Percentiles rank a stretch among this genome's conserved stretches.
These are phyloP conservation scores for Ailuropoda melanoleuca DNA, from an alignment of 2,113 vertebrate species.

Conservation along the genomic window DNA sequence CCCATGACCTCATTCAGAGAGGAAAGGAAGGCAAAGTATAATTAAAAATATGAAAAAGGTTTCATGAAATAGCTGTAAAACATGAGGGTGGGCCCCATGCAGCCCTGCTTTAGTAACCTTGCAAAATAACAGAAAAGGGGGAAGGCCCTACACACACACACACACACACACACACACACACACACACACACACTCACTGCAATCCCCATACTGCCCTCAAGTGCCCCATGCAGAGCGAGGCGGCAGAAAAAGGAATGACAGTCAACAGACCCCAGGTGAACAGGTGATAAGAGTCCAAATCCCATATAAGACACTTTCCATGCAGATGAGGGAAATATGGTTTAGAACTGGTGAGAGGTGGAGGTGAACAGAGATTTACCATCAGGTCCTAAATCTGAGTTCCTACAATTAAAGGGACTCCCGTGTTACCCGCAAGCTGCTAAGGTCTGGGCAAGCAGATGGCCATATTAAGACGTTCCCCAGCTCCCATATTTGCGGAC, in stretches of 20 bases:
- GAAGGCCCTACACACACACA: background rate
- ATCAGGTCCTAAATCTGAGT: background rate
- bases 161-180: no score
- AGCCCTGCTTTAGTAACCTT: background rate
- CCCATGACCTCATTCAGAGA: background rate
- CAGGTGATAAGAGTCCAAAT: background rate
- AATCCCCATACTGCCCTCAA: background rate
- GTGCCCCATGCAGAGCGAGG: background rate
- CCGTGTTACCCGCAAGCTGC: no score
- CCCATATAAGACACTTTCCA: no score
- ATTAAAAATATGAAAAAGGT: background rate
- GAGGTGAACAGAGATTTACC: background rate
- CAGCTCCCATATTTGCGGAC: background rate
- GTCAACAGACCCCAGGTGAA: no score
- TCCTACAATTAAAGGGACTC: background rate
- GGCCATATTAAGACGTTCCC: background rate
- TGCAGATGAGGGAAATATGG: fast-evolving
- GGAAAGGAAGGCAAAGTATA: background rate
- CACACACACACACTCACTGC: background rate
- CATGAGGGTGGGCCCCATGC: background rate
- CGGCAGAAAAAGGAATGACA: background rate
- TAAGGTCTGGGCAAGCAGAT: background rate
- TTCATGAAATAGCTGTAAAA: background rate
- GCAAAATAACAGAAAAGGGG: background rate
- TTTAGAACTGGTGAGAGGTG: background rate